phyloP scores from a whole-genome alignment of 2,888 invertebrate species.

The Osmoderma eremita region DNA sequence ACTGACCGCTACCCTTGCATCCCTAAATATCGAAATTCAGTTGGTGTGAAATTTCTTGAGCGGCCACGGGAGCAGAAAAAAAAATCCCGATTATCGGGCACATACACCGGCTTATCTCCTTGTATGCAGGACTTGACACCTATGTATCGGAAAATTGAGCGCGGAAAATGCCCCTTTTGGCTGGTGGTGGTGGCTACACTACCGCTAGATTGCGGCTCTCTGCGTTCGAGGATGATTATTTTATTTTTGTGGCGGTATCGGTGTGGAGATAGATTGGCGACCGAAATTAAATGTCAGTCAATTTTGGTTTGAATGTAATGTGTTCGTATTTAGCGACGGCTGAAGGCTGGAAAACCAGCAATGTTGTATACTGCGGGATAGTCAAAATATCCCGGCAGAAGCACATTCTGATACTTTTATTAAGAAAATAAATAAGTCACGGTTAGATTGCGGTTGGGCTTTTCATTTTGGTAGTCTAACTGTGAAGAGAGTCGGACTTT shows the following conservation, averaged over 20 bases:
- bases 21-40: constrained; percentile 63
- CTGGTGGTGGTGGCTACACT: not conserved
- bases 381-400: too few relatives aligned
- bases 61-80: constrained; percentile 37
- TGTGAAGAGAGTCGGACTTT: too few relatives aligned
- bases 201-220: not conserved
- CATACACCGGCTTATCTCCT: constrained; percentile 55
- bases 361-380: not conserved
- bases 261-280: constrained; percentile 14
- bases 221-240: constrained; percentile 11
- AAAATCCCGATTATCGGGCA: constrained; percentile 48
- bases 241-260: constrained; percentile 9
- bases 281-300: constrained; percentile 34
- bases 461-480: too few relatives aligned
- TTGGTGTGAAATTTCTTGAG: constrained; percentile 60
- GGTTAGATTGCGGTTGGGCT: too few relatives aligned
- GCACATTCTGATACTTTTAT: too few relatives aligned
- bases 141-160: constrained; percentile 59
- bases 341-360: not conserved
- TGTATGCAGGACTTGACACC: constrained; percentile 62
- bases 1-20: constrained; percentile 56
- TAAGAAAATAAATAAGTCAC: too few relatives aligned
- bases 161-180: constrained; percentile 26
- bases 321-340: not conserved
- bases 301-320: constrained; percentile 11